Percentiles rank a stretch among this genome's conserved stretches.
Evolutionary conservation across 2,888 invertebrate genomes (phyloP).

Genomic region (Polymixis lichenea): DNA sequence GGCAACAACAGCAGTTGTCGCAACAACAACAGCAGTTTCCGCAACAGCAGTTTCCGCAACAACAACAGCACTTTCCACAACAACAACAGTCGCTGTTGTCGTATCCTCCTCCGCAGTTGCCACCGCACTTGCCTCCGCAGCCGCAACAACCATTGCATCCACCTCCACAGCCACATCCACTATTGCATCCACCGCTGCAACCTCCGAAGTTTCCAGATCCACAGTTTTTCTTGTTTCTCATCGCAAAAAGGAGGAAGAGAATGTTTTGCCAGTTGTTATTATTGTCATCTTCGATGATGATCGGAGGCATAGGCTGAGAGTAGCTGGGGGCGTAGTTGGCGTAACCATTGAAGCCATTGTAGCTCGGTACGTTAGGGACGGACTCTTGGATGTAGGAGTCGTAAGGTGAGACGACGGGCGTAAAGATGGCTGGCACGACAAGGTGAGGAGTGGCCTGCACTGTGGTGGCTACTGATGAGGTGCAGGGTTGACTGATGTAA

Average conservation of each 20-base stretch:
- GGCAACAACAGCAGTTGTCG: conserved; percentile 28
- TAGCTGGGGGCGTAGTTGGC: conserved; percentile 50
- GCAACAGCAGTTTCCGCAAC: neutral
- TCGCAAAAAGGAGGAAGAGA: conserved; percentile 76
- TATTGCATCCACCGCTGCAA: conserved; percentile 48
- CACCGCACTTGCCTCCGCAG: neutral
- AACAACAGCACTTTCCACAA: conserved; percentile 21
- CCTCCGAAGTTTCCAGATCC: conserved; percentile 55
- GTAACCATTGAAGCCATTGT: conserved; percentile 40
- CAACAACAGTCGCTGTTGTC: neutral
- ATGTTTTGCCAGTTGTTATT: conserved; percentile 70
- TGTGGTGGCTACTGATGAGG: conserved; percentile 32
- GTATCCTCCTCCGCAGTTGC: conserved; percentile 12
- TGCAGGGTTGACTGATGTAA: conserved; percentile 55
- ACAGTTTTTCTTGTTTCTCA: conserved; percentile 69
- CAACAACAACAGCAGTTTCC: neutral
- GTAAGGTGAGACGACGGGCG: conserved; percentile 69
- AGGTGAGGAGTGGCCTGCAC: conserved; percentile 69
- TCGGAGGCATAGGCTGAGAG: conserved; percentile 68
- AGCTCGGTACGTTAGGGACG: conserved; percentile 58
- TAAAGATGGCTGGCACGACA: conserved; percentile 77
- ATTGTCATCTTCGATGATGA: conserved; percentile 70
- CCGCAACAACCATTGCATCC: conserved; percentile 43
- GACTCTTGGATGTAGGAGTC: conserved; percentile 58
- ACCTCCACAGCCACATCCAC: conserved; percentile 48